Evolutionary conservation across 2,888 invertebrate species (phyloP).

Genomic region (Drosophila meridionalis): DNA sequence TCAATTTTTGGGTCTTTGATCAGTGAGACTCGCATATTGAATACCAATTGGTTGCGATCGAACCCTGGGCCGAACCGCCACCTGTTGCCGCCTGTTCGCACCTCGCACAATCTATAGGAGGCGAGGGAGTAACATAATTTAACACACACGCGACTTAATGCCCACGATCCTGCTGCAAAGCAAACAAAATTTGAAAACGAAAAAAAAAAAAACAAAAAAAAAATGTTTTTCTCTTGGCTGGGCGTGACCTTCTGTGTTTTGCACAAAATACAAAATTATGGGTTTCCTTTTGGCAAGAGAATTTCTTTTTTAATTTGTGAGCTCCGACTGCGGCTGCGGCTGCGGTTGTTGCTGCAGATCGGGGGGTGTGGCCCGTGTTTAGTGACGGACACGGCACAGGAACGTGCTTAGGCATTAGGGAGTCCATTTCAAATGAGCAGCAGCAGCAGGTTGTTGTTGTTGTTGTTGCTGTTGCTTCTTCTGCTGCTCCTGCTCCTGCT

Average conservation of each 20-base stretch:
- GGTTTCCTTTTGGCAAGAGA: slow-evolving; percentile 60
- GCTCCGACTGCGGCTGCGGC: slow-evolving; percentile 4
- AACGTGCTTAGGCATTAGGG: slow-evolving; percentile 79
- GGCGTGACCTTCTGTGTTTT: slow-evolving; percentile 72
- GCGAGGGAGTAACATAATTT: slow-evolving; percentile 73
- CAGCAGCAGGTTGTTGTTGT: slow-evolving; percentile 30
- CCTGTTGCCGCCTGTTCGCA: slow-evolving; percentile 74
- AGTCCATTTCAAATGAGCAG: slow-evolving; percentile 53
- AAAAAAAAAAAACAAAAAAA: slow-evolving; percentile 19
- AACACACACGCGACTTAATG: slow-evolving; percentile 70
- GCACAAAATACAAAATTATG: slow-evolving; percentile 77
- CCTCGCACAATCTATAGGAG: slow-evolving; percentile 35
- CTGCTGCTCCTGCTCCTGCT: not conserved
- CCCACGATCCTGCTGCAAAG: slow-evolving; percentile 41
- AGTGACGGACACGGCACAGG: slow-evolving; percentile 71
- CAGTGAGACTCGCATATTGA: slow-evolving; percentile 49
- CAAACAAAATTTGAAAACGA: slow-evolving; percentile 10
- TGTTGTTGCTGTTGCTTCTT: slow-evolving; percentile 12
- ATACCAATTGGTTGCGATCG: slow-evolving; percentile 61
- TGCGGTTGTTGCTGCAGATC: slow-evolving; percentile 7
- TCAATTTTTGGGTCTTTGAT: not conserved
- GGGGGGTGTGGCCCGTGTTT: slow-evolving; percentile 71
- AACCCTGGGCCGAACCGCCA: slow-evolving; percentile 45
- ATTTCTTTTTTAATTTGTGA: slow-evolving; percentile 56
- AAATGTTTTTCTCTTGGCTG: slow-evolving; percentile 35